A percentile compares a stretch with the other conserved stretches of the same genome.
Evolutionary conservation across 1,140 invertebrate genomes (phyloP).

Genomic region (Drosophila willistoni): DNA sequence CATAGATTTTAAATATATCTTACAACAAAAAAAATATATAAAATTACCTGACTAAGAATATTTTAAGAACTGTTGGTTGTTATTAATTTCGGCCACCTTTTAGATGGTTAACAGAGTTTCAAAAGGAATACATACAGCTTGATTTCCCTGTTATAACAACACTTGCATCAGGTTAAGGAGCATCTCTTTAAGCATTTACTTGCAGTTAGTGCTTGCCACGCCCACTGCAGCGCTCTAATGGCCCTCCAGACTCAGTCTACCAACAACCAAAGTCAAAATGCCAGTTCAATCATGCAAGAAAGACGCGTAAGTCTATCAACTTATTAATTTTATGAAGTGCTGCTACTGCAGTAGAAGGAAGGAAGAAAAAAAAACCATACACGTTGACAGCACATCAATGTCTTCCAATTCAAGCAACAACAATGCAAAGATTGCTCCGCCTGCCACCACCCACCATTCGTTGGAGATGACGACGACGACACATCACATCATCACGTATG

Average conservation of each 20-base stretch:
- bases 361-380: constrained; percentile 16
- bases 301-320: constrained; percentile 72
- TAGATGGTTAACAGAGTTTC: too few relatives aligned
- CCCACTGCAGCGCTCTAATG: constrained; percentile 33
- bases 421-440: constrained; percentile 44
- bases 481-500: constrained; percentile 80
- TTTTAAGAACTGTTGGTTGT: too few relatives aligned
- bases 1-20: too few relatives aligned
- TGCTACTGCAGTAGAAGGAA: constrained; percentile 33
- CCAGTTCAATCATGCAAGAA: constrained; percentile 54
- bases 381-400: constrained; percentile 66
- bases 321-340: constrained; percentile 83
- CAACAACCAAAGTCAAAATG: constrained; percentile 26
- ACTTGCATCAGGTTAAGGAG: too few relatives aligned
- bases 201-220: constrained; percentile 6
- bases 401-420: constrained; percentile 68
- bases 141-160: too few relatives aligned
- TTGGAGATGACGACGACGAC: constrained; percentile 37
- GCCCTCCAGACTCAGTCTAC: background rate
- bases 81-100: too few relatives aligned
- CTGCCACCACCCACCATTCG: constrained; percentile 39
- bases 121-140: too few relatives aligned
- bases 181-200: background rate
- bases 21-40: too few relatives aligned
- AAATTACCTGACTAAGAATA: too few relatives aligned